Conservation (phyloP, 2,113 vertebrate species). For the Empidonax alnorum region DNA sequence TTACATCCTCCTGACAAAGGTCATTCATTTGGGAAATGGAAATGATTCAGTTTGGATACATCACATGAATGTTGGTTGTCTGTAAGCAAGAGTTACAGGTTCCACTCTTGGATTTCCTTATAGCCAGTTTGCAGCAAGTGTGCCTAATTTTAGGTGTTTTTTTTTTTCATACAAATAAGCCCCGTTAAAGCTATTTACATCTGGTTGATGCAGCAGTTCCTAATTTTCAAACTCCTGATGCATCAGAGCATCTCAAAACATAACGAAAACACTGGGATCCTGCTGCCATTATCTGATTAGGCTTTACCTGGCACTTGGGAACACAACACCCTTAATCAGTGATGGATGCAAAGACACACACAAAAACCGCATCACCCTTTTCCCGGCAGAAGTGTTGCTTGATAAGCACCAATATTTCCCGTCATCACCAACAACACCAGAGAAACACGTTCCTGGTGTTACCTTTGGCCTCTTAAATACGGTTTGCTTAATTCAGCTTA, state of each 20-base stretch:
- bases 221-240: background rate
- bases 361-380: background rate
- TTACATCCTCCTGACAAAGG: conserved; percentile 53
- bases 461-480: conserved; percentile 71
- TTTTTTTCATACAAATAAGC: background rate
- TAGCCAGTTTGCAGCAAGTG: background rate
- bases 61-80: background rate
- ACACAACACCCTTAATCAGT: no score
- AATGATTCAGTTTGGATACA: background rate
- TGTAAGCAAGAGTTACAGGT: background rate
- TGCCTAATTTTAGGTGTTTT: background rate
- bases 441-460: background rate
- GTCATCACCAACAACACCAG: background rate
- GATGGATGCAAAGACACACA: no score
- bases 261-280: no score
- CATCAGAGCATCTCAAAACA: background rate
- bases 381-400: background rate
- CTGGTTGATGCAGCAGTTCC: rapidly evolving
- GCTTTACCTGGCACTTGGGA: no score
- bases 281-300: no score
- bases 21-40: conserved; percentile 47
- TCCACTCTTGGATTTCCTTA: background rate
- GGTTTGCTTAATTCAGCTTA: conserved; percentile 78
- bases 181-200: background rate
- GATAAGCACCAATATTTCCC: conserved; percentile 56